Conservation (phyloP, 2,113 vertebrate species). For the Apodemus sylvaticus region DNA sequence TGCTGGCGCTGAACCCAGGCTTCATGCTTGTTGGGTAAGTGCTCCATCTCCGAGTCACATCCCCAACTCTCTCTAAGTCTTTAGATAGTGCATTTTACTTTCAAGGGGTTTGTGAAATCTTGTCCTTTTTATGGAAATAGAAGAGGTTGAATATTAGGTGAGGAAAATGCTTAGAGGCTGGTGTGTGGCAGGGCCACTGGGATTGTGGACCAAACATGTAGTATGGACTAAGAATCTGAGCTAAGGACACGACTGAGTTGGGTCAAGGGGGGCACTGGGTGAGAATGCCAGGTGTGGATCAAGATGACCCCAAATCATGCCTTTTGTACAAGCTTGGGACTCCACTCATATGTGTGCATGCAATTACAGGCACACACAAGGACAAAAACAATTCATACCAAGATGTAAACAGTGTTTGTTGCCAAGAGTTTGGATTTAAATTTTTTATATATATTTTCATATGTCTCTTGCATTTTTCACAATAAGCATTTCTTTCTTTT, state of each 20-base stretch:
- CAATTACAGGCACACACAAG: background rate
- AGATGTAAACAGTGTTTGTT: too few species aligned
- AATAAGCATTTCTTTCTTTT: background rate
- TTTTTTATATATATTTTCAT: constrained; percentile 31
- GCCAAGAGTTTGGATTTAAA: too few species aligned
- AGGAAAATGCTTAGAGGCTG: background rate
- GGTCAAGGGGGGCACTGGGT: background rate
- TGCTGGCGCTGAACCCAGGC: background rate
- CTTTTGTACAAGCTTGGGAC: background rate
- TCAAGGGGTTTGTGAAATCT: background rate
- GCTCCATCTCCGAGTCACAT: background rate
- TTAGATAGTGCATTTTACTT: background rate
- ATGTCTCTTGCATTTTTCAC: background rate
- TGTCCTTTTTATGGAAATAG: background rate
- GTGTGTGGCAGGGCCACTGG: background rate
- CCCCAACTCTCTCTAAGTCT: background rate
- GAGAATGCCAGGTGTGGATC: background rate
- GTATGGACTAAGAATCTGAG: background rate
- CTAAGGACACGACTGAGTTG: background rate
- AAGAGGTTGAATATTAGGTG: background rate
- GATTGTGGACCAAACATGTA: too few species aligned
- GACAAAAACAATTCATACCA: background rate
- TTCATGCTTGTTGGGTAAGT: background rate
- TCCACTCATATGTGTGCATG: background rate
- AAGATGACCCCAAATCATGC: background rate